phyloP scores from a whole-genome alignment of 2,888 invertebrate genomes.

The Thecophora atra region DNA sequence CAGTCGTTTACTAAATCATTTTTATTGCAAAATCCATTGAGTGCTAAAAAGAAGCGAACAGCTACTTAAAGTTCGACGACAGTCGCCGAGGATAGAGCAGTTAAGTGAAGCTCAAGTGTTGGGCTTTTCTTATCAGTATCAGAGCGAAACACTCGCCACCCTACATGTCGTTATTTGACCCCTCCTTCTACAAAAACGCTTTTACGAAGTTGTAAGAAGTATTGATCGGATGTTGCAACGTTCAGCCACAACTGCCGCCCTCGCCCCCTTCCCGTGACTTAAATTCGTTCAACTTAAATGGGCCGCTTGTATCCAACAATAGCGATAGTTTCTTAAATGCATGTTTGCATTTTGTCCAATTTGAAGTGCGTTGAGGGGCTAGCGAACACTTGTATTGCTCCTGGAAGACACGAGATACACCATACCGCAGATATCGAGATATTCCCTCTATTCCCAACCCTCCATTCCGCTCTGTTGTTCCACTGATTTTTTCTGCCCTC shows the following conservation, averaged over 20 bases:
- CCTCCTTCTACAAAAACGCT: not conserved
- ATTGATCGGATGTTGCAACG: constrained; percentile 27
- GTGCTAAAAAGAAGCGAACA: constrained; percentile 12
- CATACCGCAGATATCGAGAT: not conserved
- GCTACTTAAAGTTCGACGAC: not conserved
- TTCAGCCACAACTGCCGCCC: not conserved
- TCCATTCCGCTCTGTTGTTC: too few species aligned
- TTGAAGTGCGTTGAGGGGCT: not conserved
- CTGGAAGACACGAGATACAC: not conserved
- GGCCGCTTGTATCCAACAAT: constrained; percentile 20
- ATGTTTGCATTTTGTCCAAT: too few species aligned
- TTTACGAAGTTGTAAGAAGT: constrained; percentile 25
- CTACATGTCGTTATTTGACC: too few species aligned
- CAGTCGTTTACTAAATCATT: constrained; percentile 2
- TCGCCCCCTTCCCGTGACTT: not conserved
- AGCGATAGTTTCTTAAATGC: not conserved
- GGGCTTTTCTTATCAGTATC: not conserved
- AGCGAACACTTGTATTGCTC: not conserved
- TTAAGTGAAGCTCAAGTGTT: constrained; percentile 8
- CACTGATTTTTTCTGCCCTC: too few species aligned
- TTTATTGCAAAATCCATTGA: constrained; percentile 16
- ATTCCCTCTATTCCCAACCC: not conserved
- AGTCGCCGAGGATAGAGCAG: not conserved
- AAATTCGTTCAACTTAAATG: not conserved
- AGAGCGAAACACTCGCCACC: not conserved